A percentile compares a stretch with the other conserved stretches of the same genome.
phyloP scores from a whole-genome alignment of 2,888 invertebrate genomes.

The Odontothrips loti region DNA sequence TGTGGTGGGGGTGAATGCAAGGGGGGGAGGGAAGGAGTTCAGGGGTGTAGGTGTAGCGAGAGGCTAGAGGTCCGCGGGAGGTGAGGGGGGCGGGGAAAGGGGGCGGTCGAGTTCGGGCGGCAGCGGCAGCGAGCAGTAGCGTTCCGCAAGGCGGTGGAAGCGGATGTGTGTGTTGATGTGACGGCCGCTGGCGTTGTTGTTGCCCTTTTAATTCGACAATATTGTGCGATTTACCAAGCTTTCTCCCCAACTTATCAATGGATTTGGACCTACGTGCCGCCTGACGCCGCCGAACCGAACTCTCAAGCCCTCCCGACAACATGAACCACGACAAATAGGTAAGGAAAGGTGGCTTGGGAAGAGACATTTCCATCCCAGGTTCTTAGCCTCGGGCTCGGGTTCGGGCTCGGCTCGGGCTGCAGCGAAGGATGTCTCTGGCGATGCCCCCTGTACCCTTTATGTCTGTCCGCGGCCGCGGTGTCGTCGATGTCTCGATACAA shows the following conservation, averaged over 20 bases:
- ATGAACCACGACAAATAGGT: conserved; percentile 20
- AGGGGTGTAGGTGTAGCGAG: too few relatives aligned
- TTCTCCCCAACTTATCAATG: background rate
- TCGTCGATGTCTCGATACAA: background rate
- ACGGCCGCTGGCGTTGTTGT: background rate
- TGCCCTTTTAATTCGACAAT: background rate
- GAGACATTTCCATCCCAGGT: conserved; percentile 11
- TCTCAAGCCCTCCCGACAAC: background rate
- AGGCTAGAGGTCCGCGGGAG: too few relatives aligned
- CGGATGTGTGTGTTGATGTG: background rate
- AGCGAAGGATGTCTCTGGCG: background rate
- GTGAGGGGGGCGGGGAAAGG: background rate
- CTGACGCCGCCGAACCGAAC: background rate
- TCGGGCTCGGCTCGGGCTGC: background rate
- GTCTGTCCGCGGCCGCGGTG: background rate
- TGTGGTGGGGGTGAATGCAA: too few relatives aligned
- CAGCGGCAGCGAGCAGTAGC: background rate
- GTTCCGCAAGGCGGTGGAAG: conserved; percentile 15
- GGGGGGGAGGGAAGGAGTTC: too few relatives aligned
- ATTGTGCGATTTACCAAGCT: background rate
- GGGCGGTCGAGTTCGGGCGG: background rate
- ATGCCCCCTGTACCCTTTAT: background rate
- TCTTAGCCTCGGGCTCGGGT: background rate
- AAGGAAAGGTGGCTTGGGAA: background rate
- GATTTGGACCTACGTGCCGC: background rate